Base-by-base conservation (phyloP, 2,888 invertebrate species). In the Callyntrura sp. region DNA sequence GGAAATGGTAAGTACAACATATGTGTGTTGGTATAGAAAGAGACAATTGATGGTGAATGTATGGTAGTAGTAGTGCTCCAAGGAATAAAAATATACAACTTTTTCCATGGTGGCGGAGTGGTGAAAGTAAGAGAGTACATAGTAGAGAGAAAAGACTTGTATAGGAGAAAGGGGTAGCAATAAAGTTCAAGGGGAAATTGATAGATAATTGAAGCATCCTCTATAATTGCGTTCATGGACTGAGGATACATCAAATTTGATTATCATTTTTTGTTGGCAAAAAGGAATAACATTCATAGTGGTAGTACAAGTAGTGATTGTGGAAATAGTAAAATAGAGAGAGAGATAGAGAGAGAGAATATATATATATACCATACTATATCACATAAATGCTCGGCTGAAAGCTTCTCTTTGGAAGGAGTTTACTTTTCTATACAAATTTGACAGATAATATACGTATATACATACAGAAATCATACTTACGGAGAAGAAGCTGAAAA, bases 341-440 rank as follows among this genome's bases (percentile, higher is more conserved):
- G 11, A 51, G 11, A 51, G 3, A 62, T 35, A n/a, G 6, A 60
- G 6, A 60, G 4, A 60, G 6, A 60, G n/a, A 11, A 60, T 60
- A 60, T 60, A 60, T 17, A 25, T 68, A 78, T 81, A 60, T 83
- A 88, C 83, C 83, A 88, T 70, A 73, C 85, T 82, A 82, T 85
- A 76, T 90, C 85, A 86, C 90, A 85, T 81, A 78, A 86, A 90
- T 90, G 86, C 86, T 86, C 79, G 86, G 90, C 90, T 81, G 73
- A 83, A 90, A 90, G 90, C 90, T 82, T 90, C 55, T 79, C 85
- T 85, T 86, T 55, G 35, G 78, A 79, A 83, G 48, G 48, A 87
- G 25, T 35, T 83, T 78, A 76, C 25, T 62, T 76, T 60, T 28
- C 43, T 73, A 55, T 79, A 35, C 60, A 48, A 57, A 25, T 35